Evolutionary conservation across 2,797 vertebrate species (phyloP), one percentile per base, ranked within the genome.

Genomic region (Aulostomus chinensis): DNA sequence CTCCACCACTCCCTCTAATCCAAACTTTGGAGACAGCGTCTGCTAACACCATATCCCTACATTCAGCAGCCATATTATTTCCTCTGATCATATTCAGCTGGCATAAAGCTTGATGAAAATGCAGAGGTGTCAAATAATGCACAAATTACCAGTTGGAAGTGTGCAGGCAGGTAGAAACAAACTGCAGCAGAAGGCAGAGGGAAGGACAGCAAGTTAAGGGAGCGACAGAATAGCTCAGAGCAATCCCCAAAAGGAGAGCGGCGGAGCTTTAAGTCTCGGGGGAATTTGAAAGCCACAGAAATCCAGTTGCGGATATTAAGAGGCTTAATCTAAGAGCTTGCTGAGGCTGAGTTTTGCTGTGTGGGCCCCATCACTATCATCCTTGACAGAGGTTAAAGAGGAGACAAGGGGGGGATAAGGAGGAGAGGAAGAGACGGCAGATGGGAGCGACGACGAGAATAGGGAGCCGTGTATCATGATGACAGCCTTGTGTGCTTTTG

Each of bases 271-370:
- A 84, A 87, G 81, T 87, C 86, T 77, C 56, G 36, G 62, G 81
- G 78, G 87, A 85, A 86, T 86, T 82, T 85, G 51, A 83, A 87
- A 91, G 82, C 85, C 71, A 73, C 68, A 80, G 81, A 86, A 89
- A 91, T 87, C 86, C 83, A 86, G 86, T 84, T 82, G 87, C 62
- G 73, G 87, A 89, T 90, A 88, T 91, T 91, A 92, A 90, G 88
- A 90, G 82, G 89, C 89, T 93, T 91, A 91, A 88, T 86, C 73
- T 85, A 72, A 86, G 83, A 85, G 85, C 79, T 83, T 77, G 81
- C 80, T 79, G 83, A 90, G 82, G 83, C 76, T 79, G 78, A 80
- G 73, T 83, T 88, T 81, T 88, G 76, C 83, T 84, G 86, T 77
- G 78, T 84, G 76, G 81, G 81, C 76, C 77, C 76, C 86, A 71